A percentile compares a stretch with the other conserved stretches of the same genome.
Evolutionary conservation across 1,140 invertebrate genomes (phyloP).

Genomic region (Drosophila neocordata): DNA sequence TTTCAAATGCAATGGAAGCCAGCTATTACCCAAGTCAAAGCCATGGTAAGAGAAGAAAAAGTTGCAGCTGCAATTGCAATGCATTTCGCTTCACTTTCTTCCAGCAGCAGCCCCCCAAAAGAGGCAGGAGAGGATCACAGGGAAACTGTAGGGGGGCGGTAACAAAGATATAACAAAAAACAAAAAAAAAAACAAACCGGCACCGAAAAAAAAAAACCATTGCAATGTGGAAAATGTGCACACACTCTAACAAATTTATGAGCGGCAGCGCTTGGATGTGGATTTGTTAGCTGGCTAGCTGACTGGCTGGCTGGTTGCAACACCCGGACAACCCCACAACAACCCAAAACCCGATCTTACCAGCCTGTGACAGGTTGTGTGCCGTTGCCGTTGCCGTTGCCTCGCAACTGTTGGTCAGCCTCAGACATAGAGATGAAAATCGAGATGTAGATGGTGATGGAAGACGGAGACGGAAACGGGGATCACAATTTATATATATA

Average conservation of each 20-base stretch:
- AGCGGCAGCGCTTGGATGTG: slow-evolving; percentile 66
- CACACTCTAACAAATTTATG: slow-evolving; percentile 71
- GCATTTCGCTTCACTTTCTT: slow-evolving; percentile 79
- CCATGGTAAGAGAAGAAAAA: slow-evolving; percentile 34
- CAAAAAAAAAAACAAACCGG: slow-evolving; percentile 40
- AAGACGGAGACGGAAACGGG: not conserved
- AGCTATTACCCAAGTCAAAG: slow-evolving; percentile 67
- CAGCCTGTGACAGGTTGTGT: slow-evolving; percentile 65
- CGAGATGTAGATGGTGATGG: not conserved
- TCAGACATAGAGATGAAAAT: slow-evolving; percentile 2
- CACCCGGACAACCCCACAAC: slow-evolving; percentile 53
- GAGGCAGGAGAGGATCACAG: not conserved
- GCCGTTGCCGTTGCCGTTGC: slow-evolving; percentile 8
- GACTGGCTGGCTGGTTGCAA: slow-evolving; percentile 54
- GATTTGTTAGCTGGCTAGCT: slow-evolving; percentile 21
- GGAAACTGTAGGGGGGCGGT: not conserved
- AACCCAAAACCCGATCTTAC: slow-evolving; percentile 43
- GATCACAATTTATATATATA: not conserved
- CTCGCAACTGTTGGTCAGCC: slow-evolving; percentile 3
- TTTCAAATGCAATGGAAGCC: slow-evolving; percentile 76
- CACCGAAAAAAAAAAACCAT: slow-evolving; percentile 47
- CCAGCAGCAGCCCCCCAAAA: slow-evolving; percentile 43
- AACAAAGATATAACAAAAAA: not conserved
- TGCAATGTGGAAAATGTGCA: slow-evolving; percentile 74
- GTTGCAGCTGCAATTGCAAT: slow-evolving; percentile 48